Evolutionary conservation across 2,888 invertebrate species (phyloP).

Genomic region (Glyphotaelius pellucidus): DNA sequence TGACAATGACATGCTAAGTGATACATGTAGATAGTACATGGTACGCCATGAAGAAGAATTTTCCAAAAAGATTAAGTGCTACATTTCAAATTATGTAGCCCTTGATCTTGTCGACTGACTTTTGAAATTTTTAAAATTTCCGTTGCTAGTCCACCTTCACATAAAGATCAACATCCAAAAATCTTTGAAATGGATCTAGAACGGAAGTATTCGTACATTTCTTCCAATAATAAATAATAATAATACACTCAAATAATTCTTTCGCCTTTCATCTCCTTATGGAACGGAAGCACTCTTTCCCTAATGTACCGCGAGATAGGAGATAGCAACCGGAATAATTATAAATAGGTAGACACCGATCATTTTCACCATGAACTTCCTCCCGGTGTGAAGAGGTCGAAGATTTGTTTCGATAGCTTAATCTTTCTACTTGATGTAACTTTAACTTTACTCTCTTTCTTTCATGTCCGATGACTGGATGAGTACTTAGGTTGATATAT

Average conservation of each 20-base stretch:
- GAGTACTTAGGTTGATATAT: neutral
- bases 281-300: slow-evolving; percentile 41
- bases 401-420: slow-evolving; percentile 55
- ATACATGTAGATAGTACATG: no score
- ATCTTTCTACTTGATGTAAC: slow-evolving; percentile 50
- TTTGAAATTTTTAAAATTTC: neutral
- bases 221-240: slow-evolving; percentile 2
- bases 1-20: no score
- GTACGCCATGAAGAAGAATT: neutral
- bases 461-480: neutral
- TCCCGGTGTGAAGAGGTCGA: slow-evolving; percentile 49
- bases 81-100: neutral
- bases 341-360: neutral
- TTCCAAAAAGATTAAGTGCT: neutral
- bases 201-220: slow-evolving; percentile 16
- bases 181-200: slow-evolving; percentile 8
- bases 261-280: slow-evolving; percentile 48
- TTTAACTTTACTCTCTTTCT: slow-evolving; percentile 26
- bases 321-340: slow-evolving; percentile 51
- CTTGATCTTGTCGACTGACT: neutral
- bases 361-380: slow-evolving; percentile 24
- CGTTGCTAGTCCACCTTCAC: neutral
- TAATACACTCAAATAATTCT: slow-evolving; percentile 9
- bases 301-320: slow-evolving; percentile 43
- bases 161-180: neutral